These are phyloP conservation scores for Cataglyphis hispanica DNA, from an alignment of 1,140 invertebrate species.

Conservation along the genomic window DNA sequence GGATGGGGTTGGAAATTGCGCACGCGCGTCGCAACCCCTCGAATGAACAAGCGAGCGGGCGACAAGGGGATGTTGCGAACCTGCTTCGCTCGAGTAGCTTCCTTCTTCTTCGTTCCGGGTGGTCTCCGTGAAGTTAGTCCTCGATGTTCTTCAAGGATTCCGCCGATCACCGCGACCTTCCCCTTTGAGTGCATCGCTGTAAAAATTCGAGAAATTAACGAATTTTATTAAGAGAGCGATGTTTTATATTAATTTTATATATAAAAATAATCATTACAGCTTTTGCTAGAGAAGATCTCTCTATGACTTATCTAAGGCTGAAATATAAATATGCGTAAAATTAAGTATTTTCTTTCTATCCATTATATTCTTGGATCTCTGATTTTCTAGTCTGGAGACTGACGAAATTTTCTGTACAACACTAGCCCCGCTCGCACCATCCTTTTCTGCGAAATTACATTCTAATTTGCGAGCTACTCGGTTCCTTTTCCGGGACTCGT, in stretches of 20 bases:
- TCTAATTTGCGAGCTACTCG: conserved; percentile 35
- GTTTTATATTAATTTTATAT: background rate
- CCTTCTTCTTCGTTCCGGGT: conserved; percentile 24
- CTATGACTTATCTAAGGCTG: background rate
- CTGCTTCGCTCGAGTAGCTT: conserved; percentile 61
- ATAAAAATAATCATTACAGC: background rate
- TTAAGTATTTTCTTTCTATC: background rate
- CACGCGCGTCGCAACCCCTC: conserved; percentile 69
- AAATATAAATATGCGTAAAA: background rate
- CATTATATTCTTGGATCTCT: background rate
- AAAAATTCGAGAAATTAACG: background rate
- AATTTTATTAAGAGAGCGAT: background rate
- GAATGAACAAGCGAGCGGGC: background rate
- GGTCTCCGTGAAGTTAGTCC: background rate
- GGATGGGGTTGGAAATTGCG: conserved; percentile 47
- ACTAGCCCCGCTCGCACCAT: background rate
- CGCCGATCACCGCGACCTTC: background rate
- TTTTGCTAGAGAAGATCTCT: background rate
- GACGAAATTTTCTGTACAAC: background rate
- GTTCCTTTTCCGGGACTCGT: conserved; percentile 24
- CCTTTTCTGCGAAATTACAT: background rate
- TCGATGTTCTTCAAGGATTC: background rate
- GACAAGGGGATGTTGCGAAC: conserved; percentile 66
- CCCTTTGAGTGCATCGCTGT: background rate
- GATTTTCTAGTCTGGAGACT: background rate